Evolutionary conservation across 2,113 vertebrate genomes (phyloP).

Genomic region (western clawed frog (Xenopus tropicalis)): DNA sequence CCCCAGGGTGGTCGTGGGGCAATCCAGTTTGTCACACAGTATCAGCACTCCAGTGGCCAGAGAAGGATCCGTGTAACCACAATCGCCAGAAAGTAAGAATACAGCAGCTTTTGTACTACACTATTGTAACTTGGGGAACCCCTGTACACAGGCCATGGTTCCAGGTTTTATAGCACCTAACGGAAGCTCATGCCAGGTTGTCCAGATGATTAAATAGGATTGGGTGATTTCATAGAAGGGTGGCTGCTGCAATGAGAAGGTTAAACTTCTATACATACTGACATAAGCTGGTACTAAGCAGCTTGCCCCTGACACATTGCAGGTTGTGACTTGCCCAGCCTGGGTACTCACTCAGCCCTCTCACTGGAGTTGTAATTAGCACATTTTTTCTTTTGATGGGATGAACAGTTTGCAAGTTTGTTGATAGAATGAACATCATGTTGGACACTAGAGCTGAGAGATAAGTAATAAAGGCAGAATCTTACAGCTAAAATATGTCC

Average conservation of each 20-base stretch:
- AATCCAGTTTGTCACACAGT: constrained; percentile 86
- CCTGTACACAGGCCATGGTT: too few relatives aligned
- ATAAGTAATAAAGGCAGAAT: too few relatives aligned
- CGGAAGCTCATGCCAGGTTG: too few relatives aligned
- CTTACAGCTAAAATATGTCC: too few relatives aligned
- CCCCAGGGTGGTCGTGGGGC: constrained; percentile 87
- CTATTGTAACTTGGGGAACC: too few relatives aligned
- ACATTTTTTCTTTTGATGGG: not conserved
- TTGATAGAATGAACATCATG: too few relatives aligned
- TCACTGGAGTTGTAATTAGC: constrained; percentile 16
- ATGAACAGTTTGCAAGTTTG: not conserved
- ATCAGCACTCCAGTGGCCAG: constrained; percentile 87
- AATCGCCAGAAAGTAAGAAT: constrained; percentile 80
- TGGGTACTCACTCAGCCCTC: not conserved
- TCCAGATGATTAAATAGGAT: too few relatives aligned
- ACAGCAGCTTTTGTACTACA: not conserved
- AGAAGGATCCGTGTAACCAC: constrained; percentile 83
- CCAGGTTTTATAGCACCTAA: too few relatives aligned
- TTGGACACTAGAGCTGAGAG: too few relatives aligned
- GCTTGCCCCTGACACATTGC: not conserved
- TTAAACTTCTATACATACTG: not conserved
- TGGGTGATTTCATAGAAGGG: too few relatives aligned
- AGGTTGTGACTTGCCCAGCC: constrained; percentile 25
- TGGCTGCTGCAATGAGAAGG: not conserved
- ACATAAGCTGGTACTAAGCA: not conserved